A percentile compares a stretch with the other conserved stretches of the same genome.
phyloP scores from a whole-genome alignment of 2,888 invertebrate species.

The Boloria selene region DNA sequence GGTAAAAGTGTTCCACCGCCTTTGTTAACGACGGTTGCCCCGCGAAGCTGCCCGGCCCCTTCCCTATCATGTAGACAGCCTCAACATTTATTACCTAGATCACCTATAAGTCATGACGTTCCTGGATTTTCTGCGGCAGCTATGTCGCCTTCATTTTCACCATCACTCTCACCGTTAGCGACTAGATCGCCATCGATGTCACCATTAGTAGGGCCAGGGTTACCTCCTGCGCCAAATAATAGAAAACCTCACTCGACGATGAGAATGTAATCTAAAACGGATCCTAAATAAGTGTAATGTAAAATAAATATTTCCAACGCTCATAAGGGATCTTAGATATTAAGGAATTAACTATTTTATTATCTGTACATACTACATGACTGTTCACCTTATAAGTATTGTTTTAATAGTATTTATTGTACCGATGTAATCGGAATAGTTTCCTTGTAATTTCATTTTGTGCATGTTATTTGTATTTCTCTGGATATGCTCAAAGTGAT shows the following conservation, averaged over 20 bases:
- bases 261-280: constrained; percentile 62
- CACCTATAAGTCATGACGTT: constrained; percentile 96
- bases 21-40: constrained; percentile 94
- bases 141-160: constrained; percentile 97
- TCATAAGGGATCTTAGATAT: neutral
- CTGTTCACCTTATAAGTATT: constrained; percentile 77
- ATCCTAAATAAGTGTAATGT: constrained; percentile 38
- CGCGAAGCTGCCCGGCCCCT: constrained; percentile 91
- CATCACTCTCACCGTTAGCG: constrained; percentile 95
- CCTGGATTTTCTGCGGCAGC: constrained; percentile 91
- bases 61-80: constrained; percentile 87
- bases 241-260: constrained; percentile 78
- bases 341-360: constrained; percentile 23
- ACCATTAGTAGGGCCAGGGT: constrained; percentile 88
- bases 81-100: constrained; percentile 91
- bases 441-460: constrained; percentile 68
- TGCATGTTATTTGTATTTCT: constrained; percentile 66
- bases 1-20: constrained; percentile 90
- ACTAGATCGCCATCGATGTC: constrained; percentile 97
- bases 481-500: constrained; percentile 78
- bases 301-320: constrained; percentile 2
- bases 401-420: constrained; percentile 74
- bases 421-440: constrained; percentile 75
- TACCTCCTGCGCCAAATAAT: constrained; percentile 72
- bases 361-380: constrained; percentile 65